Evolutionary conservation across 2,888 invertebrate species (phyloP), one percentile per base, ranked within the genome.

Genomic region (Oscheius sp.): DNA sequence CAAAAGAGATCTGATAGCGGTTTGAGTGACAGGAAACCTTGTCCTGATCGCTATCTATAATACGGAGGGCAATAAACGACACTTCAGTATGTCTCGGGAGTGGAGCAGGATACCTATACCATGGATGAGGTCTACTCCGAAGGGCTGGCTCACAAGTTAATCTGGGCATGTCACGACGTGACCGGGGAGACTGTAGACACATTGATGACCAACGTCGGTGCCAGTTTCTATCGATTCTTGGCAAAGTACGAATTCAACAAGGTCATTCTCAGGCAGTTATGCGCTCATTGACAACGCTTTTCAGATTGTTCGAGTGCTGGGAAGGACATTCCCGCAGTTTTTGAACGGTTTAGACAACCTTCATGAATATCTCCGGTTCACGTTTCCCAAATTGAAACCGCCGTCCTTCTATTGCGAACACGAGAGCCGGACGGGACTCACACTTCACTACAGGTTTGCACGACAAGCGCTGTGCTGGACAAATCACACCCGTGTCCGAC

Each of bases 401-500:
- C 98, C 98, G 0, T 96, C 96, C 71, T 98, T 98, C 90, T 96
- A 96, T 85, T 96, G 96, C 88, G 96, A 96, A 90, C 95, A 96
- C 89, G 97, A 98, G 90, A 94, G 95, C 0, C 92, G 94, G 73
- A 94, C 94, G 88, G 97, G 97, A 0, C 91, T 98, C 78, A 95
- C 95, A 0, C 91, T 98, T 75, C 97, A 97, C 90, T 96, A 96
- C 90, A 92, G 96, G 86, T 85, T 62, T 75, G 75, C 21, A 48
- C 47, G 62, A 35, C 60, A 60, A 60, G 58, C 57, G 62, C 29
- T 47, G 37, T 35, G 32, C 37, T 60, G 35, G 10, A 13, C n/a
- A 60, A 60, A 60, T 60, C 33, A n/a, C n/a, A 37, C 32, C 13
- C 35, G 60, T 37, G 35, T 60, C 33, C 35, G n/a, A 13, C n/a